Evolutionary conservation across 2,888 invertebrate genomes (phyloP), one percentile per base, ranked within the genome.

Genomic region (Microchrysa polita): DNA sequence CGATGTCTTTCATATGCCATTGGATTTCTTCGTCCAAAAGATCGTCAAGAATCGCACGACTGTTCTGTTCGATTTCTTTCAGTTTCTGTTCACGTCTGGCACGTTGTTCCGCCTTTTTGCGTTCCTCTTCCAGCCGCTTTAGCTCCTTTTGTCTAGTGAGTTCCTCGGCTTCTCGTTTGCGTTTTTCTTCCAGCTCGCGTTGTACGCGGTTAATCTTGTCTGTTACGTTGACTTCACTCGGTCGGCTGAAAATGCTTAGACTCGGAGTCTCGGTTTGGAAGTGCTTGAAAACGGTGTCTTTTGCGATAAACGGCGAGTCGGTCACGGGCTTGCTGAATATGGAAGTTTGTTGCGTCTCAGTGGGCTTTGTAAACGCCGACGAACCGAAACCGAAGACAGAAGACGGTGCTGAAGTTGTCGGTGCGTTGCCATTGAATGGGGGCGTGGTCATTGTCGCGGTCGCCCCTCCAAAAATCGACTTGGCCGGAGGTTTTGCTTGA

Each of bases 1-100:
- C 67, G 10, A 76, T 75, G 55, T 79, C 78, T 0, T 77, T 67
- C 1, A 79, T n/a, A 18, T 73, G 40, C 14, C 34, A 9, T 9
- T 22, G 9, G 9, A 72, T 59, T 52, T 71, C 71, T 12, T 72
- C 10, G 48, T 69, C 20, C 7, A 69, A 27, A 0, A 61, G 42
- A 14, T 73, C 73, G 16, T 44, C 69, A 34, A 69, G 60, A 53
- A 57, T 76, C 61, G 20, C 22, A 73, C 76, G 22, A 65, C 77
- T 7, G 59, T 40, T 23, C 57, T 75, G 5, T 12, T 74, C 65
- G 72, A 72, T 55, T 77, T 77, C 75, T 73, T 77, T 59, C 65
- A 72, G 10, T 48, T 72, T 48, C 23, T 75, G 76, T 40, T 74
- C 71, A 10, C 34, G 22, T 59, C 74, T 74, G 44, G 71, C 75